Evolutionary conservation across 2,888 invertebrate genomes (phyloP).

Genomic region (Tachina grossa): DNA sequence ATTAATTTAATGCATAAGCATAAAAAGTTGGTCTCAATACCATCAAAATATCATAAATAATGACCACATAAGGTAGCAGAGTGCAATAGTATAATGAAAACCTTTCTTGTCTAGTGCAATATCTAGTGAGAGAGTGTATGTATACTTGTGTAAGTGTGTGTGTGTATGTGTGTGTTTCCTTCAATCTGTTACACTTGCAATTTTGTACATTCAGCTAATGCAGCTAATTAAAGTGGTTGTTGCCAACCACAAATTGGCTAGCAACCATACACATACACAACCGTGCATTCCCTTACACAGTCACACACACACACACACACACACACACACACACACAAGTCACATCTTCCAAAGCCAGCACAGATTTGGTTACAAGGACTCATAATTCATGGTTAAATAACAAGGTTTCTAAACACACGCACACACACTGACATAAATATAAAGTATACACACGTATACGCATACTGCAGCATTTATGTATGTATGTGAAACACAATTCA

Average conservation of each 20-base stretch:
- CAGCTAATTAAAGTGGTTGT: conserved; percentile 80
- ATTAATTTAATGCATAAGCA: no score
- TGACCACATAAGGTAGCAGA: conserved; percentile 63
- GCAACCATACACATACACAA: conserved; percentile 37
- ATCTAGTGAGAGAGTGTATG: background rate
- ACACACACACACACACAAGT: background rate
- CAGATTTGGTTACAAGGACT: conserved; percentile 64
- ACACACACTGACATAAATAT: background rate
- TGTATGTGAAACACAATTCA: conserved; percentile 9
- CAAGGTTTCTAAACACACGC: conserved; percentile 32
- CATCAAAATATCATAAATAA: background rate
- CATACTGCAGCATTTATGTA: background rate
- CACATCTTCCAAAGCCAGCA: conserved; percentile 16
- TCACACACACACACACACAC: background rate
- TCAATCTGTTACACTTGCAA: conserved; percentile 68
- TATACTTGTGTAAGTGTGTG: background rate
- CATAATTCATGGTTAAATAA: conserved; percentile 69
- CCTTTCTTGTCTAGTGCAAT: conserved; percentile 16
- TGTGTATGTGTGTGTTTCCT: conserved; percentile 14
- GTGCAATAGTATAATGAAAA: background rate
- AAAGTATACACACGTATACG: background rate
- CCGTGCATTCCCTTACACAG: conserved; percentile 20
- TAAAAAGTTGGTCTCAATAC: conserved; percentile 34
- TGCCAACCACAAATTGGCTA: conserved; percentile 69
- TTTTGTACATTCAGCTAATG: conserved; percentile 71